Percentiles rank a stretch among this genome's conserved stretches.
These are phyloP conservation scores for Bimastos eiseni DNA, from an alignment of 2,888 invertebrate genomes.

Conservation along the genomic window DNA sequence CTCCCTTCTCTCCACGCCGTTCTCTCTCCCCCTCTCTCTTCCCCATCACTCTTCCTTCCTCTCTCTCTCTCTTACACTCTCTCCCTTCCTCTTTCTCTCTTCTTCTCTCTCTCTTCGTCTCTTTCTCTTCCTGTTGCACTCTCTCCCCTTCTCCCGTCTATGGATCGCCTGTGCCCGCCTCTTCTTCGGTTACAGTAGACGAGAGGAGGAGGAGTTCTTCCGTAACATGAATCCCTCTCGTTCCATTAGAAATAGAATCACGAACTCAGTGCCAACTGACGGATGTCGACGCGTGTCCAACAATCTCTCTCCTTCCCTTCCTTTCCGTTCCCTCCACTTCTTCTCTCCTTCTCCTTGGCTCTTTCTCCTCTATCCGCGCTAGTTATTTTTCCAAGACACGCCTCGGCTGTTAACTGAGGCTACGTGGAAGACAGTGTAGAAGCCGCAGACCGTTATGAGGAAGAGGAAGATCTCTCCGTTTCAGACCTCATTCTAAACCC, in stretches of 20 bases:
- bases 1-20: no score
- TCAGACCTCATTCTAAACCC: no score
- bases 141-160: not conserved
- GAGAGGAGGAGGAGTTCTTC: no score
- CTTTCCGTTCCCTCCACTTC: not conserved
- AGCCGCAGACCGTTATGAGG: not conserved
- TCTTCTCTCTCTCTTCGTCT: no score
- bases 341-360: not conserved
- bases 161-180: not conserved
- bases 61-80: not conserved
- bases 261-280: not conserved
- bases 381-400: not conserved
- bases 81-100: not conserved
- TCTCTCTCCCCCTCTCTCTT: not conserved
- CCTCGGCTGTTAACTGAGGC: not conserved
- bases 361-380: not conserved
- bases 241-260: conserved; percentile 13
- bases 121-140: no score
- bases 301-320: not conserved
- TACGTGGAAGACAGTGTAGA: conserved; percentile 1
- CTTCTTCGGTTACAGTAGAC: not conserved
- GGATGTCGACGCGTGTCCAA: not conserved
- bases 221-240: not conserved
- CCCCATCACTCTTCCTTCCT: not conserved
- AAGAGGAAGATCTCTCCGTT: no score